A percentile compares a stretch with the other conserved stretches of the same genome.
These are phyloP conservation scores for Ophiothrix spiculata DNA, from an alignment of 35 echinoderm and acorn worm species.

Conservation along the genomic window DNA sequence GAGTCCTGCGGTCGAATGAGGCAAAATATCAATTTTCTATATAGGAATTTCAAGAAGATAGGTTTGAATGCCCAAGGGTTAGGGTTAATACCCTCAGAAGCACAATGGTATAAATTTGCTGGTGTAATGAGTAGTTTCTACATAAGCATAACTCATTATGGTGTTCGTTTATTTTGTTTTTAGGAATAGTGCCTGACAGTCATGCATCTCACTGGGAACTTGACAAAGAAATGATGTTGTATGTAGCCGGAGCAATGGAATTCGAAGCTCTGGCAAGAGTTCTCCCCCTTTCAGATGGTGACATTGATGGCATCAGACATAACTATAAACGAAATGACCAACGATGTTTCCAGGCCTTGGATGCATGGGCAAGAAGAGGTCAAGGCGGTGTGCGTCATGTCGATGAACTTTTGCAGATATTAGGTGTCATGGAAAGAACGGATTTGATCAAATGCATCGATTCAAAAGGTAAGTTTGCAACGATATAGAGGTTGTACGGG, in stretches of 20 bases:
- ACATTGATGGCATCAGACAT: not conserved
- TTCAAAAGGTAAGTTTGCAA: not conserved
- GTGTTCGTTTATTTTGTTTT: too few relatives aligned
- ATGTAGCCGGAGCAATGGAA: not conserved
- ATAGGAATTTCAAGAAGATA: too few relatives aligned
- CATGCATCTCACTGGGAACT: too few relatives aligned
- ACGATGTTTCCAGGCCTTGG: constrained; percentile 3
- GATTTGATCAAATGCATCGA: not conserved
- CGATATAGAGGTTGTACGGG: too few relatives aligned
- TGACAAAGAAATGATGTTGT: not conserved
- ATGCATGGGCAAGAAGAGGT: constrained; percentile 11
- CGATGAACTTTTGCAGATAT: constrained; percentile 1
- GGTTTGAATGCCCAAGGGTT: too few relatives aligned
- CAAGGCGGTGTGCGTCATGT: not conserved
- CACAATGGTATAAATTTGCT: too few relatives aligned
- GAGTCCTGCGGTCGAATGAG: too few relatives aligned
- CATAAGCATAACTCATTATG: too few relatives aligned
- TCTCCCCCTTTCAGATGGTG: not conserved
- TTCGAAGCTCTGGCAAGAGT: not conserved
- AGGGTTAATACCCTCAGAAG: too few relatives aligned
- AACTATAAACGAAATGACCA: not conserved
- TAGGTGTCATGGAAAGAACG: not conserved
- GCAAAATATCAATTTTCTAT: too few relatives aligned
- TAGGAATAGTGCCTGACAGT: too few relatives aligned
- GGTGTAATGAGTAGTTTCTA: too few relatives aligned